Conservation (phyloP, 1,140 invertebrate genomes). For the Zaprionus capensis region DNA sequence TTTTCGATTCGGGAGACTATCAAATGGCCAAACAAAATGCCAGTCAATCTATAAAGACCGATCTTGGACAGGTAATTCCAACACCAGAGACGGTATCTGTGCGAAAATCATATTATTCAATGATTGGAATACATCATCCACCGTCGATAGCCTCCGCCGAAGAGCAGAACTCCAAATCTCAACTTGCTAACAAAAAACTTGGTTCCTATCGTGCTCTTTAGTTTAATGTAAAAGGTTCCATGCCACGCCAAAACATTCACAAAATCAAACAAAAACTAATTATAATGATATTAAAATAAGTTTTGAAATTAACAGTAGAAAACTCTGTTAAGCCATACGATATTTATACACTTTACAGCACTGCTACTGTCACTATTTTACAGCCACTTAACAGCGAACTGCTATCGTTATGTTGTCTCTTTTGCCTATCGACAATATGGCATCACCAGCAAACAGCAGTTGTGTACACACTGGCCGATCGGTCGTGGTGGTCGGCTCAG, state of each 20-base stretch:
- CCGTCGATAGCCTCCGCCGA: neutral
- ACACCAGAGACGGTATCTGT: conserved; percentile 95
- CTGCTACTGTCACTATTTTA: neutral
- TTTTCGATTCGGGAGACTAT: conserved; percentile 99
- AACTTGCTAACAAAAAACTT: neutral
- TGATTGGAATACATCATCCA: neutral
- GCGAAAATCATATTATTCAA: conserved; percentile 95
- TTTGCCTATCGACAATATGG: neutral
- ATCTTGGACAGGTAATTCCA: conserved; percentile 94
- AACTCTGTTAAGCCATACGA: neutral
- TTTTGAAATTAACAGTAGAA: neutral
- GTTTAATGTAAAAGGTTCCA: neutral
- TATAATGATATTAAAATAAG: neutral
- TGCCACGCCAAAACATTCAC: neutral
- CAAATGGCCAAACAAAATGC: conserved; percentile 97
- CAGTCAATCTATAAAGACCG: conserved; percentile 87
- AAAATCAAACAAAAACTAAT: neutral
- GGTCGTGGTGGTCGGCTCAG: conserved; percentile 37
- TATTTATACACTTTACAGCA: neutral
- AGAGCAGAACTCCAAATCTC: neutral
- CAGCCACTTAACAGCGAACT: neutral
- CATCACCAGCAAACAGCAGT: conserved; percentile 11
- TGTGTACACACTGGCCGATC: conserved; percentile 47
- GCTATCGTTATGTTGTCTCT: neutral
- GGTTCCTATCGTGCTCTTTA: neutral